Base-by-base conservation (phyloP, 2,888 invertebrate species). In the Ommatoiulus sabulosus region DNA sequence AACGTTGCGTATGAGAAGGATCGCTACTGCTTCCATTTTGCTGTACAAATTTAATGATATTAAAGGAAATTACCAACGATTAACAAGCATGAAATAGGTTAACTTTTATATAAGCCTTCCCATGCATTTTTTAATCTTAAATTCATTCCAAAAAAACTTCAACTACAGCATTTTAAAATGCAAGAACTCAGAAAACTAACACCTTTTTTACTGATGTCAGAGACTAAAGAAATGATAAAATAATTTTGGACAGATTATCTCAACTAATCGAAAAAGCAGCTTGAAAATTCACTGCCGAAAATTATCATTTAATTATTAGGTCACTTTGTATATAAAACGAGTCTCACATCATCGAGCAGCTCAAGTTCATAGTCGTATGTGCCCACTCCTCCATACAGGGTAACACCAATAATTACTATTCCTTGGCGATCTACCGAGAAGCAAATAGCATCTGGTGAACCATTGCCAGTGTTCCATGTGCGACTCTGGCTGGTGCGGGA, bases 391-490 rank as follows among this genome's bases (percentile, higher is more conserved):
- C 97, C 97, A 92, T 97, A 99, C 48, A 98, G 95, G 91, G 96
- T 96, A 4, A 96, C 96, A 0, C 99, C 99, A 46, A 96, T 96
- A 80, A 99, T 94, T 44, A 96, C 95, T 86, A 99, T 95, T 2
- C 98, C 98, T 0, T 96, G 94, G 35, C 96, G 94, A 93, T 99
- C 98, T 12, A 99, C 98, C 57, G 96, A 96, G 92, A 99, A 98
- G 91, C 97, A 97, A 91, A 99, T 96, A 0, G 98, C 98, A 93
- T 99, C 99, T 0, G 98, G 97, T 12, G 97, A 97, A 48, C 98
- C 98, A 92, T 97, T 98, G 4, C 98, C 98, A 0, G 98, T 98
- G 92, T 99, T 98, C 99, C 99, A 99, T 0, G 97, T 96, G 85
- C 97, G 95, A 87, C 96, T 96, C 90, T 96, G 95, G 92, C 98